Evolutionary conservation across 2,113 vertebrate species (phyloP).

Genomic region (Cranoglanis bouderius): DNA sequence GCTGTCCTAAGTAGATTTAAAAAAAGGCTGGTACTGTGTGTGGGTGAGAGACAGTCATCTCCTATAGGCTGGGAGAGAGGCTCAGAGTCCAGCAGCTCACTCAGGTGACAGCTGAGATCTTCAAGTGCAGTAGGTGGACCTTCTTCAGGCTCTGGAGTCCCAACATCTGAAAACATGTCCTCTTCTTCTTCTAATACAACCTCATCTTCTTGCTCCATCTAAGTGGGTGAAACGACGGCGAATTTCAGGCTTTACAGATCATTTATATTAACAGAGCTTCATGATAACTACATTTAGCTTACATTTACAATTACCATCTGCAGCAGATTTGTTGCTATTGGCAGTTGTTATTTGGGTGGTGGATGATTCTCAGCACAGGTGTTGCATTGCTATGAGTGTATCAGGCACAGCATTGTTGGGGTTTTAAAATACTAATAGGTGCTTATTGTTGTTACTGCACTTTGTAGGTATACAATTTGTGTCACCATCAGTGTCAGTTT

Average conservation of each 20-base stretch:
- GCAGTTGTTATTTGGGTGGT: not conserved
- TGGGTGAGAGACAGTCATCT: slow-evolving; percentile 43
- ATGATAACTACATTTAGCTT: not conserved
- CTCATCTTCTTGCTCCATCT: slow-evolving; percentile 16
- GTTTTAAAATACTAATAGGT: not conserved
- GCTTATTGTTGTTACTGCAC: not conserved
- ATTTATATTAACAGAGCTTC: not conserved
- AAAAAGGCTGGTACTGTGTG: slow-evolving; percentile 53
- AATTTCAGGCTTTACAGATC: not conserved
- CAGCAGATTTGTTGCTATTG: not conserved
- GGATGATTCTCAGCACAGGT: not conserved
- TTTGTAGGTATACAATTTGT: not conserved
- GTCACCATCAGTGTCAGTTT: not conserved
- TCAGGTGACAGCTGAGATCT: slow-evolving; percentile 53
- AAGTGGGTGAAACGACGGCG: not conserved
- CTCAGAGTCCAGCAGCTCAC: slow-evolving; percentile 52
- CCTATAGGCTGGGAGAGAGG: slow-evolving; percentile 35
- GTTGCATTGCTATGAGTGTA: not conserved
- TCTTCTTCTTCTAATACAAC: slow-evolving; percentile 20
- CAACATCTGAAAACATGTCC: slow-evolving; percentile 31
- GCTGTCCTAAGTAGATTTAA: not conserved
- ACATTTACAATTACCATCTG: not conserved
- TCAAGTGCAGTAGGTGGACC: slow-evolving; percentile 29
- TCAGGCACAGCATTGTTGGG: not conserved
- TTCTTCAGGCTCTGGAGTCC: slow-evolving; percentile 48